Conservation (phyloP, 1,140 invertebrate genomes). For the Mylabris phalerata region DNA sequence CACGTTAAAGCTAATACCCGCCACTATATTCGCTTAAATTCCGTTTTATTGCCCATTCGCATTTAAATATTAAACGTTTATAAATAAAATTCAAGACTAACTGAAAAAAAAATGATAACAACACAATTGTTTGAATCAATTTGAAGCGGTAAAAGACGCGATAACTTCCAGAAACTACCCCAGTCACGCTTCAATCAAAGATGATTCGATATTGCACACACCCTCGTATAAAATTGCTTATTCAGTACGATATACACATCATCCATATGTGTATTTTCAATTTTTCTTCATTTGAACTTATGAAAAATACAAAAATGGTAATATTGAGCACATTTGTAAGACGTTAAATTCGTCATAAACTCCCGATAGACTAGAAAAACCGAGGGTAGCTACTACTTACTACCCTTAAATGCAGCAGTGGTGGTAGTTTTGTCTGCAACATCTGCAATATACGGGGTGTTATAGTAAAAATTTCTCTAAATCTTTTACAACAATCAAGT, state of each 20-base stretch:
- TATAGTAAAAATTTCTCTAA: neutral
- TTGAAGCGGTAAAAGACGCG: too few relatives aligned
- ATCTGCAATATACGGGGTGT: slow-evolving; percentile 8
- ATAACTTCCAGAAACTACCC: neutral
- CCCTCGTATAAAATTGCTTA: slow-evolving; percentile 18
- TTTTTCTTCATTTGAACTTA: slow-evolving; percentile 11
- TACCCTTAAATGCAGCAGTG: slow-evolving; percentile 1
- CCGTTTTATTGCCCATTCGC: too few relatives aligned
- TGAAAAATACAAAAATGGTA: slow-evolving; percentile 10
- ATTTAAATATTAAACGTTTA: too few relatives aligned
- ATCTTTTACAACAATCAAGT: too few relatives aligned
- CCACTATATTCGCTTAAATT: too few relatives aligned
- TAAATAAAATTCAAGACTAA: too few relatives aligned
- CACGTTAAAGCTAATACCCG: too few relatives aligned
- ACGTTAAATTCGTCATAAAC: slow-evolving; percentile 18
- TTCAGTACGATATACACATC: slow-evolving; percentile 7
- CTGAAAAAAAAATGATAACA: too few relatives aligned
- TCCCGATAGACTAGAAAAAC: slow-evolving; percentile 9
- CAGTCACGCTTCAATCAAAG: slow-evolving; percentile 17
- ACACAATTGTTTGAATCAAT: too few relatives aligned
- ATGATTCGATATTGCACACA: slow-evolving; percentile 19
- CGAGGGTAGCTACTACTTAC: neutral
- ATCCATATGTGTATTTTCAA: slow-evolving; percentile 9
- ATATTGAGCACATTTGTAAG: slow-evolving; percentile 20
- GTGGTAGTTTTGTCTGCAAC: slow-evolving; percentile 4